Base-by-base conservation (phyloP, 2,888 invertebrate species). In the Drosophila macrospina region DNA sequence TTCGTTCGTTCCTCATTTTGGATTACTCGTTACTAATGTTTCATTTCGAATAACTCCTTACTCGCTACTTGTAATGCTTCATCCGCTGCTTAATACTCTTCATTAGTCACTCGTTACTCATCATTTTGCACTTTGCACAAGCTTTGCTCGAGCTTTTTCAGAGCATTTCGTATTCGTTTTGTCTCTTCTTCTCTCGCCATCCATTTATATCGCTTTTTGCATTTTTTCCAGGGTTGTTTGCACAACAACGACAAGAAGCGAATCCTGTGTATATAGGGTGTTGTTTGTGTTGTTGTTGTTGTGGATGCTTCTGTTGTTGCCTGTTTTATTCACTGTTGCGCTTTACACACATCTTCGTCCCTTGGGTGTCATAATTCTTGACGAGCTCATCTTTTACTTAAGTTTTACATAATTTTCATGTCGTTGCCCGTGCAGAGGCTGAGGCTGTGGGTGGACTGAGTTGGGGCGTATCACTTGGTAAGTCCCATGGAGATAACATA, bases 381-480 rank as follows among this genome's bases (percentile, higher is more conserved):
- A 91, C 91, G 90, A 91, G 91, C 91, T 91, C 91, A 91, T 92
- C 92, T 92, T 91, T 92, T 91, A 92, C 91, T 91, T 91, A 91
- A 91, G 91, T 91, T 92, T 91, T 91, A 90, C 91, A 92, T 92
- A 91, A 91, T 91, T 90, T 83, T 90, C 88, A 88, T 88, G 85
- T 86, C 75, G 90, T 87, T 85, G 90, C 51, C 69, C 63, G 80
- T 57, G 41, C 66, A 32, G 51, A 41, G 36, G n/a, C 36, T 47
- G 51, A 41, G 36, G n/a, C 36, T 47, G 56, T 30, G 55, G 55
- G 41, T 55, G 68, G 62, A 57, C 39, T 52, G 50, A 50, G 45
- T 24, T 8, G 51, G 54, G 55, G 55, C 62, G 55, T 74, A 78
- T 77, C 79, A 61, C 74, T 84, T 73, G 67, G 63, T 78, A 69